Base-by-base conservation (phyloP, 2,113 vertebrate species). In the Pelmatolapia mariae region DNA sequence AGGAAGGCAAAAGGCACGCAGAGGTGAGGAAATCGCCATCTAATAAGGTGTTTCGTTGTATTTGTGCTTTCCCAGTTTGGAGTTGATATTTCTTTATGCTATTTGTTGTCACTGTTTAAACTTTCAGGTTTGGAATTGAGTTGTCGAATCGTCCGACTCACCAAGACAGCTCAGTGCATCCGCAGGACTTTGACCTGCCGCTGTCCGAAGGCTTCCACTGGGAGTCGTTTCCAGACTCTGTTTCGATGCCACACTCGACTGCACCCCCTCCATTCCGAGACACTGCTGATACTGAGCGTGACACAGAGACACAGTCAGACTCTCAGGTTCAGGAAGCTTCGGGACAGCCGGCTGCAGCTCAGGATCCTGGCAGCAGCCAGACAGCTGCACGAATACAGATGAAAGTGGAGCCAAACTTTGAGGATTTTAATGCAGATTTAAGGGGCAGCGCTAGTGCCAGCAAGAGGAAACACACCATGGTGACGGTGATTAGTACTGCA, bases 151-250 rank as follows among this genome's bases (percentile, higher is more conserved):
- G 19, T 7, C 16, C 2, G 3, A 95, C 95, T 80, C 96, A 96
- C 31, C 95, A 95, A 85, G 96, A 96, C 7, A 90, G 73, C 36
- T 90, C 96, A 73, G 91, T 95, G 71, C 94, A 94, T 18, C 87
- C 94, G 73, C 96, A 93, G 80, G 96, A 96, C 7, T 53, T 91
- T 63, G 96, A 97, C 56, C 26, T 95, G 10, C 86, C 95, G n/a
- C 88, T 93, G 84, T 95, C 97, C 7, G 97, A 98, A 96, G 97
- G 97, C 84, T 98, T 98, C 93, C 97, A 98, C 3, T 98, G 98
- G 98, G 98, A 98, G 94, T 95, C 97, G 33, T 89, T 93, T 36
- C 81, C 93, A 15, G 80, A 33, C 19, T 91, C 8, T 83, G 94
- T n/a, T 38, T 95, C 84, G 84, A 24, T 1, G 19, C 15, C 31